Percentiles rank a stretch among this genome's conserved stretches.
Evolutionary conservation across 35 echinoderm and acorn worm genomes (phyloP).

Genomic region (Stichopus chloronotus): DNA sequence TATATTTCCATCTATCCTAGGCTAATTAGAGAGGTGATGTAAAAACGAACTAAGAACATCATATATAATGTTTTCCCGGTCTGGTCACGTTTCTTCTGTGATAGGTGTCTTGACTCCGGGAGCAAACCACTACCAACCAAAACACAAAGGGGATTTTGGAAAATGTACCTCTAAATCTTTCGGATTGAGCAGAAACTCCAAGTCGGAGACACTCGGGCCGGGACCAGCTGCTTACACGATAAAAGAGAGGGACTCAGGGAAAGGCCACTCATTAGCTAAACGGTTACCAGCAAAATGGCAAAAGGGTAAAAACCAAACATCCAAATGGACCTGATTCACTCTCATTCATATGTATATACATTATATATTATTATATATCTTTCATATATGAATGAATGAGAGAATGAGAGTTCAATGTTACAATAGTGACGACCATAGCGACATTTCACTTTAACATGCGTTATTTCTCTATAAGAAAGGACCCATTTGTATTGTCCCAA

Average conservation of each 20-base stretch:
- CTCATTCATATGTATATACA: background rate
- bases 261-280: conserved; percentile 69
- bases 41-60: too few relatives aligned
- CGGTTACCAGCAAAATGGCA: conserved; percentile 85
- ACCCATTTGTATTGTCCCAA: too few relatives aligned
- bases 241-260: conserved; percentile 32
- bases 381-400: too few relatives aligned
- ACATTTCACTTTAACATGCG: too few relatives aligned
- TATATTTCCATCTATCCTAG: too few relatives aligned
- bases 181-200: conserved; percentile 58
- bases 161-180: conserved; percentile 74
- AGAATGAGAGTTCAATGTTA: too few relatives aligned
- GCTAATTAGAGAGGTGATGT: too few relatives aligned
- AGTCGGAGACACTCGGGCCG: conserved; percentile 70
- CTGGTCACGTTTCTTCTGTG: too few relatives aligned
- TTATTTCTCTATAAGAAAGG: too few relatives aligned
- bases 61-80: too few relatives aligned
- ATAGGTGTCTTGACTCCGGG: conserved; percentile 83
- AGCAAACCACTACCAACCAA: conserved; percentile 73
- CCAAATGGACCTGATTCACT: background rate
- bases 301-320: conserved; percentile 68
- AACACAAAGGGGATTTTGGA: conserved; percentile 51
- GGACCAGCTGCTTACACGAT: conserved; percentile 91
- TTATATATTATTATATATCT: too few relatives aligned
- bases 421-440: too few relatives aligned